Evolutionary conservation across 2,797 vertebrate genomes (phyloP).

Genomic region (Nothura maculosa): DNA sequence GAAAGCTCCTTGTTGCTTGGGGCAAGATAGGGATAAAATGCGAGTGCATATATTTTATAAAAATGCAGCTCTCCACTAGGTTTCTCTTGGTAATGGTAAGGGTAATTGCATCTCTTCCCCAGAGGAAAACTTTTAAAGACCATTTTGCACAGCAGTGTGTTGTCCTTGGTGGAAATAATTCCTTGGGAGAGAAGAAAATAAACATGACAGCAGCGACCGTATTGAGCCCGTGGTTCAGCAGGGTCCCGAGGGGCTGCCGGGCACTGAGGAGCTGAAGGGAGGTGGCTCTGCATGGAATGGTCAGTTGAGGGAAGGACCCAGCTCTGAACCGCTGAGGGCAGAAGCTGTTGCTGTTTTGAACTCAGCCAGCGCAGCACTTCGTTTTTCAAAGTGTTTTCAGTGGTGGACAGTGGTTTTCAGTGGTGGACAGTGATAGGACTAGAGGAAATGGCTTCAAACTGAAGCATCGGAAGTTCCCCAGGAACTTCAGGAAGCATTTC

Average conservation of each 20-base stretch:
- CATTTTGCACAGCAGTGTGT: background rate
- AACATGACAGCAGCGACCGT: background rate
- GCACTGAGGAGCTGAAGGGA: background rate
- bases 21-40: background rate
- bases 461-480: too few relatives aligned
- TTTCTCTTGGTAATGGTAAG: background rate
- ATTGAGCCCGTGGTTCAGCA: background rate
- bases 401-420: too few relatives aligned
- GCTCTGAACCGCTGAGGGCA: background rate
- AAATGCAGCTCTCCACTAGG: background rate
- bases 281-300: background rate
- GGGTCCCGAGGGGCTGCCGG: background rate
- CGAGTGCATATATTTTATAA: background rate
- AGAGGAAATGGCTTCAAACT: too few relatives aligned
- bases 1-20: background rate
- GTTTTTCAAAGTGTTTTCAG: too few relatives aligned
- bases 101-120: background rate
- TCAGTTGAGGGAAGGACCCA: background rate
- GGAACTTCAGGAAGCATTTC: too few relatives aligned
- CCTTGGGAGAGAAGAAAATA: background rate
- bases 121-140: constrained; percentile 15
- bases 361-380: background rate
- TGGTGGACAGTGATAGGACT: too few relatives aligned
- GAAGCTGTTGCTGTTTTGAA: rapidly evolving
- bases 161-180: background rate